These are phyloP conservation scores for Styela clava DNA, from an alignment of 23 tunicate species.

Conservation along the genomic window DNA sequence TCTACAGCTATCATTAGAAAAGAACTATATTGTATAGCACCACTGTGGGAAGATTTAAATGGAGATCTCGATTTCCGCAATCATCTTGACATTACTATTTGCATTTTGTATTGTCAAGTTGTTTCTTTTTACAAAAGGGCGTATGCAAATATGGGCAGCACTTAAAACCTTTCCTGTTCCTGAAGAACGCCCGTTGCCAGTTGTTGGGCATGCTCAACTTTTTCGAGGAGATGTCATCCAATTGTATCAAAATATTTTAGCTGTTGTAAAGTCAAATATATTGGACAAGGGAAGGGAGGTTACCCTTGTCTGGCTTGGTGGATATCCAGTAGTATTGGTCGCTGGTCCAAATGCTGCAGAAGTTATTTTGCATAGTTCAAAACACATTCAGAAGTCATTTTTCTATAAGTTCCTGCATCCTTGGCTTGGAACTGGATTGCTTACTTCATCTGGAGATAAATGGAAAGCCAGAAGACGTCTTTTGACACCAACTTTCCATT, in stretches of 20 bases:
- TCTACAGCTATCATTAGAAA: too few relatives aligned
- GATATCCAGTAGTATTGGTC: constrained; percentile 37
- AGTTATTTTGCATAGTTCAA: constrained; percentile 58
- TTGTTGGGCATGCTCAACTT: constrained; percentile 14
- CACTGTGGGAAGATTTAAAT: too few relatives aligned
- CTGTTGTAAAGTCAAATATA: not conserved
- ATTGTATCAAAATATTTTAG: not conserved
- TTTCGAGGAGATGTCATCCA: constrained; percentile 8
- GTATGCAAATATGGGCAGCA: not conserved
- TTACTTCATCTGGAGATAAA: constrained; percentile 76
- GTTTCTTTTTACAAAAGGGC: not conserved
- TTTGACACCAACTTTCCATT: constrained; percentile 94
- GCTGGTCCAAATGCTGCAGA: constrained; percentile 76
- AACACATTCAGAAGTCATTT: constrained; percentile 69
- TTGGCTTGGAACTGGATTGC: constrained; percentile 91
- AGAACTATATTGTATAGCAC: too few relatives aligned
- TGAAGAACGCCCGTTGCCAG: not conserved
- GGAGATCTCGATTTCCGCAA: not conserved
- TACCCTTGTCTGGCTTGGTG: constrained; percentile 61
- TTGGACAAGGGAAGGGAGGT: not conserved
- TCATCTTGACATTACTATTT: not conserved
- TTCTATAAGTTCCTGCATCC: constrained; percentile 64
- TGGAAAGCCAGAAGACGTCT: constrained; percentile 88
- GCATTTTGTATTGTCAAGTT: not conserved
- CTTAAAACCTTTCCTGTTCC: not conserved